A percentile compares a stretch with the other conserved stretches of the same genome.
Evolutionary conservation across 2,113 vertebrate species (phyloP).

Genomic region (Melozone crissalis): DNA sequence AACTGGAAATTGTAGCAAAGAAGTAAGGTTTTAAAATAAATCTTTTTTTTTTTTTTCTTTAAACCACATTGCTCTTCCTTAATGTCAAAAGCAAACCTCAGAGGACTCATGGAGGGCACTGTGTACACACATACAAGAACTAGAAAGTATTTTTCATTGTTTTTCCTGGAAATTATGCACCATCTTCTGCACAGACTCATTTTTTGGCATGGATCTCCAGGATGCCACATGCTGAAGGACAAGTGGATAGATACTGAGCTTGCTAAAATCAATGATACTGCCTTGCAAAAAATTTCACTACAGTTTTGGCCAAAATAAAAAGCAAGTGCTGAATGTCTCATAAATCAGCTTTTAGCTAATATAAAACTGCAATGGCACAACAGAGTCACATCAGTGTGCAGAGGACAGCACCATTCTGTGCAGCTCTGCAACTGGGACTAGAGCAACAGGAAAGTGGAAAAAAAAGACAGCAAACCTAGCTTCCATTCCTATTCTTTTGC

Average conservation of each 20-base stretch:
- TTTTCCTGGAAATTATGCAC: slow-evolving; percentile 3
- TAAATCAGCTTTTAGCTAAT: neutral
- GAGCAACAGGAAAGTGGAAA: neutral
- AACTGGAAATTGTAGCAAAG: neutral
- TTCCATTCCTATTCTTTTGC: neutral
- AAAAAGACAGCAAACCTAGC: neutral
- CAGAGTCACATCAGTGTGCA: neutral
- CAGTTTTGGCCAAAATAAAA: neutral
- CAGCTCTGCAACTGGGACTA: neutral
- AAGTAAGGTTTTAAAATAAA: neutral
- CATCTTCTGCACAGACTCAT: neutral
- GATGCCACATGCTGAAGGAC: slow-evolving; percentile 1
- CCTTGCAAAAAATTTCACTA: neutral
- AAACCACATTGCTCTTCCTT: slow-evolving; percentile 1
- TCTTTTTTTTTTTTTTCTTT: neutral
- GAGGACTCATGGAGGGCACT: slow-evolving; percentile 18
- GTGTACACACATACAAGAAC: neutral
- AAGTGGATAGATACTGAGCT: neutral
- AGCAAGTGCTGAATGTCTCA: neutral
- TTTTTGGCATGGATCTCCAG: neutral
- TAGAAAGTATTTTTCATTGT: neutral
- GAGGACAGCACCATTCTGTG: neutral
- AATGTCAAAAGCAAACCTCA: slow-evolving; percentile 20
- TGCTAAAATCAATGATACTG: neutral
- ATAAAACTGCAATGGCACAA: neutral